These are phyloP conservation scores for Machimus atricapillus DNA, from an alignment of 2,888 invertebrate species.

Conservation along the genomic window DNA sequence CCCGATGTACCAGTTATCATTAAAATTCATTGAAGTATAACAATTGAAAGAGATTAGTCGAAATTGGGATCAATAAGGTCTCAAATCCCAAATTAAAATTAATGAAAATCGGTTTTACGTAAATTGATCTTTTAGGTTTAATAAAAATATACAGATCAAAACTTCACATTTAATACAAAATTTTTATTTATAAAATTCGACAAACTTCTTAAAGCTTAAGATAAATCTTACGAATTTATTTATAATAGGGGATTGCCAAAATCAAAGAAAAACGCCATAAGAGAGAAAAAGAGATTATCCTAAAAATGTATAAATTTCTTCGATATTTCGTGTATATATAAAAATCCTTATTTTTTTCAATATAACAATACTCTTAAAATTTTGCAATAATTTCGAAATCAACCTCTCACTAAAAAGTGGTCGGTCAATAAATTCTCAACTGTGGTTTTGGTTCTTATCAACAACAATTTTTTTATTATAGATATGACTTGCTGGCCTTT, in stretches of 20 bases:
- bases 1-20: no score
- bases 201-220: conserved; percentile 24
- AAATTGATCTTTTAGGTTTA: no score
- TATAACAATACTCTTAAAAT: not conserved
- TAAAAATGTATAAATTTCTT: conserved; percentile 13
- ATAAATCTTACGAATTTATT: not conserved
- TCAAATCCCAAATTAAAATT: no score
- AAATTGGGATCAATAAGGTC: no score
- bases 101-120: no score
- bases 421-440: not conserved
- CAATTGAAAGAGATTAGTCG: no score
- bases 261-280: not conserved
- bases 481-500: not conserved
- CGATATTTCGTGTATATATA: not conserved
- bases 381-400: not conserved
- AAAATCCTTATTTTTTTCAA: not conserved
- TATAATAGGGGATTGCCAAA: not conserved
- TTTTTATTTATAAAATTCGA: conserved; percentile 30
- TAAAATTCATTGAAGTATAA: no score
- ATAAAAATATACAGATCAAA: not conserved
- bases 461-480: not conserved
- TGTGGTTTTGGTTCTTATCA: not conserved
- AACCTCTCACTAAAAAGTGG: not conserved
- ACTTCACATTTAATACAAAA: not conserved
- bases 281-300: not conserved